phyloP scores from a whole-genome alignment of 23 tunicate genomes.

The Diplosoma virens region DNA sequence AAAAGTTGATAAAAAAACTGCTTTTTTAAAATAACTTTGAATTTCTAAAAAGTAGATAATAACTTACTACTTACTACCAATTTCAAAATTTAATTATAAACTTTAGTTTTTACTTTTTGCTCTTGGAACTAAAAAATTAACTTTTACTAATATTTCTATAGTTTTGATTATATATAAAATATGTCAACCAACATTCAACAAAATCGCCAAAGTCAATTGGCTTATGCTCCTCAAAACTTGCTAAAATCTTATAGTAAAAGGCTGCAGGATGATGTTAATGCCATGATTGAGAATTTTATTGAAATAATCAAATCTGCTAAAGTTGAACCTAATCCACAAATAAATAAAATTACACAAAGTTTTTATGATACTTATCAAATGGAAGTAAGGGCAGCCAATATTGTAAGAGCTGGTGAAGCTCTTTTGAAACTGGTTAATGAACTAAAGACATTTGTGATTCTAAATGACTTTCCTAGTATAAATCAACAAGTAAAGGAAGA shows the following conservation, averaged over 20 bases:
- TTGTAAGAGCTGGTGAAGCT: conserved; percentile 88
- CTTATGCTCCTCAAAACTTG: conserved; percentile 38
- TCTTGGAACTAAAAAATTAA: too few relatives aligned
- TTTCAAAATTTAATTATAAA: too few relatives aligned
- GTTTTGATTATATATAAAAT: too few relatives aligned
- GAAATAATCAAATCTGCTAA: conserved; percentile 78
- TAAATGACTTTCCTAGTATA: conserved; percentile 87
- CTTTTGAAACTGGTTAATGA: conserved; percentile 73
- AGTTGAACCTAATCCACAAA: conserved; percentile 60
- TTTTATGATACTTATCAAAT: conserved; percentile 74
- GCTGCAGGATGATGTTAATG: conserved; percentile 59
- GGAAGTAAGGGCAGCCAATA: conserved; percentile 86
- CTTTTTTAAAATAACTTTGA: too few relatives aligned
- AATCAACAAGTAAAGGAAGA: conserved; percentile 67
- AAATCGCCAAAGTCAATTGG: too few relatives aligned
- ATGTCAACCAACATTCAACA: too few relatives aligned
- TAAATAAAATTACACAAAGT: conserved; percentile 49
- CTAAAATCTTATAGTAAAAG: conserved; percentile 62
- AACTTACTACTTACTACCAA: too few relatives aligned
- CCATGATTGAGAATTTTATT: conserved; percentile 57
- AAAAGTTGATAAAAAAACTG: too few relatives aligned
- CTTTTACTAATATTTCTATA: too few relatives aligned
- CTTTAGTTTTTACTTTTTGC: too few relatives aligned
- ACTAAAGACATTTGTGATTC: conserved; percentile 75
- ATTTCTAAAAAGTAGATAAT: too few relatives aligned